Base-by-base conservation (phyloP, 2,888 invertebrate genomes). In the Sympetrum striolatum region DNA sequence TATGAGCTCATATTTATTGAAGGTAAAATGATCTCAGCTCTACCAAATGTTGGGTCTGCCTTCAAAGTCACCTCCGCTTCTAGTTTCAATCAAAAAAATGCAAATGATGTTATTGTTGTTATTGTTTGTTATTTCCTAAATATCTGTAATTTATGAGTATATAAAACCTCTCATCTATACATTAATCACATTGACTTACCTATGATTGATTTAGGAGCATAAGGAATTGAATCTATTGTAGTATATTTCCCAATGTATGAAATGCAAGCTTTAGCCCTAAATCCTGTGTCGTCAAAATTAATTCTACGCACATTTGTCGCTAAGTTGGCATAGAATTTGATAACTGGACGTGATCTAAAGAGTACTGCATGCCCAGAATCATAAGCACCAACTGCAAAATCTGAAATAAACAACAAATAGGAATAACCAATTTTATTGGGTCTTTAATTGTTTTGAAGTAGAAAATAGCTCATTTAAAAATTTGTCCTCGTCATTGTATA, bases 351-450 rank as follows among this genome's bases (percentile, higher is more conserved):
- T 25, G 93, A 92, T 91, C 94, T 93, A 31, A 96, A 94, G 4
- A 96, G 90, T 3, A 96, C 95, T 0, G 94, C 95, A 91, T 95
- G 94, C 25, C 94, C 94, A 3, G 96, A 95, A n/a, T 93, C 93
- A 91, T 95, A 94, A 0, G 96, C 95, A 2, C 96, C 96, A 15
- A 96, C 93, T 0, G 95, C 95, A 90, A 96, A 91, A 93, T 96
- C 96, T 96, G 93, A 91, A 86, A 86, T 73, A 1, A 44, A 53
- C 0, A 1, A 53, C 15, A 18, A 18, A 15, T 18, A 53, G 18
- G 15, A 53, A 53, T 18, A 3, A 18, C 53, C 15, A 53, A 53
- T 1, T 53, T 18, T 53, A 4, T 18, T 3, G 6, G 44, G 44
- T 10, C 44, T 6, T 39, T 2, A 2, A 8, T 44, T 44, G 10